These are phyloP conservation scores for Saguinus imperator DNA, from an alignment of 2,113 vertebrate genomes.

Conservation along the genomic window DNA sequence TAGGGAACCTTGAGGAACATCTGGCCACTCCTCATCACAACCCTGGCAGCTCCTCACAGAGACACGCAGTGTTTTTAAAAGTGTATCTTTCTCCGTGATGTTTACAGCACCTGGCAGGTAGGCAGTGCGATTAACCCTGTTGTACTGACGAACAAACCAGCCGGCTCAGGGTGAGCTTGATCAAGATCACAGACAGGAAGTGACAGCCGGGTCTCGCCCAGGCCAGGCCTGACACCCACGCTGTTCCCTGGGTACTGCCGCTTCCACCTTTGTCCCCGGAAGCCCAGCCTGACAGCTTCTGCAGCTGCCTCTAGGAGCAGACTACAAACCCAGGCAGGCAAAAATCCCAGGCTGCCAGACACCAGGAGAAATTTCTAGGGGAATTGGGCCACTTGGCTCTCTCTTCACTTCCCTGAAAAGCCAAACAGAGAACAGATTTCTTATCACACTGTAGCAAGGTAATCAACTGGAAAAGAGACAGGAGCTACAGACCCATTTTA, in stretches of 20 bases:
- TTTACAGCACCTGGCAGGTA: not conserved
- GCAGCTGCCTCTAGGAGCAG: fast-evolving
- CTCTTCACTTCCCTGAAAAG: not conserved
- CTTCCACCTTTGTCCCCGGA: fast-evolving
- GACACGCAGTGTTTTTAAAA: fast-evolving
- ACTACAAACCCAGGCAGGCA: not conserved
- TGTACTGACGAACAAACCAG: too few relatives aligned
- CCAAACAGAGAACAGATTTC: not conserved
- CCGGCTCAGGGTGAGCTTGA: not conserved
- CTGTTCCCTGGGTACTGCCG: not conserved
- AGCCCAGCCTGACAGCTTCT: not conserved
- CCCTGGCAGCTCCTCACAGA: fast-evolving
- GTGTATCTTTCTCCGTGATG: fast-evolving
- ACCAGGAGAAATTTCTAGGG: fast-evolving
- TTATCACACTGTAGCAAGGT: fast-evolving
- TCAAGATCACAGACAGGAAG: fast-evolving
- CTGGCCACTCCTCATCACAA: not conserved
- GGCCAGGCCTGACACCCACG: not conserved
- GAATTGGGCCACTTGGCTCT: not conserved
- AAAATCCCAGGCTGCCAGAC: fast-evolving
- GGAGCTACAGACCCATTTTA: not conserved
- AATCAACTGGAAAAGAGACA: not conserved
- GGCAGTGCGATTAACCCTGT: not conserved
- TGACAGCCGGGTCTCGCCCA: not conserved
- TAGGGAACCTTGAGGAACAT: fast-evolving